Evolutionary conservation across 2,888 invertebrate species (phyloP), one percentile per base, ranked within the genome.

Genomic region (Macrosiphum euphorbiae): DNA sequence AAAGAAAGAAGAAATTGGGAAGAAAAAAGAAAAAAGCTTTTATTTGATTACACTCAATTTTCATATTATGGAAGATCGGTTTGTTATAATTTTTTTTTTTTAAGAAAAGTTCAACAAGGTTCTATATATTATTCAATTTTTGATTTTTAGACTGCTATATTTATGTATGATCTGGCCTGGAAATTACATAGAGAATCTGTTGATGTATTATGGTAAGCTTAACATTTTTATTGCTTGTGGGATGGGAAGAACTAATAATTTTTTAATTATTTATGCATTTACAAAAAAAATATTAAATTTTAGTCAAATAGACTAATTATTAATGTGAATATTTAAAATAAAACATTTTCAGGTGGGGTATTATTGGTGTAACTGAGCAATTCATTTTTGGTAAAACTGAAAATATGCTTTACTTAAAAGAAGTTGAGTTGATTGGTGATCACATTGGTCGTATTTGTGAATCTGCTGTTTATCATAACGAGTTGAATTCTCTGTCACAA

Each of bases 1-100:
- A 96, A 97, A 94, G 97, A 98, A 95, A 96, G 97, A 94, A 96
- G 98, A 94, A 96, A 97, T 47, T 99, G 99, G 99, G 97, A 98
- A 95, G 97, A 98, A 95, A 97, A 97, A 90, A 96, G 98, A 92
- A 97, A 98, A 95, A 97, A 97, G 92, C 96, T 98, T 91, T 97
- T 99, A 96, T 98, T 98, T 95, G 98, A 99, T 95, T 99, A 99
- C 95, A 97, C 97, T 92, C 98, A 99, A 96, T 99, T 98, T 95
- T 98, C 98, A 92, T 98, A 98, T 95, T 98, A 98, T 95, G 98
- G 98, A 7, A 97, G 97, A 95, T 97, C 98, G n/a, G 98, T 97
- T 96, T 96, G 96, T 96, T 47, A 47, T 47, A 47, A 47, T 47
- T 47, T 55, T 52, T 61, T 94, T 94, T 44, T 44, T 90, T 87